A percentile compares a stretch with the other conserved stretches of the same genome.
phyloP scores from a whole-genome alignment of 2,797 vertebrate species.

The Atherinosoma microstoma region DNA sequence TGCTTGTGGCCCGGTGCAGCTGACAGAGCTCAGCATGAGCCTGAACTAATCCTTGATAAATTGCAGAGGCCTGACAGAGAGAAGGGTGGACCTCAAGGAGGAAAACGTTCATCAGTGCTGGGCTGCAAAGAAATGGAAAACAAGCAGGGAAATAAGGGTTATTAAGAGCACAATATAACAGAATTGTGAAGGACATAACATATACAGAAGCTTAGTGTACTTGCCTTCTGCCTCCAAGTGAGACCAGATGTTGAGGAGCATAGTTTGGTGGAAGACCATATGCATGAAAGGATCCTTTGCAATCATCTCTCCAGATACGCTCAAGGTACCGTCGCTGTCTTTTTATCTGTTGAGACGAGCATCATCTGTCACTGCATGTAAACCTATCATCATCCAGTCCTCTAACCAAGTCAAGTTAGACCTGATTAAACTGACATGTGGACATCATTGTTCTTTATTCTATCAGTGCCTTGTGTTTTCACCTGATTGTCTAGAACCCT shows the following conservation, averaged over 20 bases:
- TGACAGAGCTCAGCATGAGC: conserved; percentile 74
- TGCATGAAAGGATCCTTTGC: conserved; percentile 48
- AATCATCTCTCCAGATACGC: conserved; percentile 72
- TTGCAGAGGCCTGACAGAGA: conserved; percentile 72
- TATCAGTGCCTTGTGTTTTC: neutral
- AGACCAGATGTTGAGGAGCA: conserved; percentile 79
- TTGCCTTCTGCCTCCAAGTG: conserved; percentile 79
- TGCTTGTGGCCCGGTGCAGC: conserved; percentile 56
- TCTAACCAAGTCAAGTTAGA: neutral
- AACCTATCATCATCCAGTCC: neutral
- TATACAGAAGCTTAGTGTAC: conserved; percentile 23
- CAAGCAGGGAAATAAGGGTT: neutral
- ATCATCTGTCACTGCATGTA: conserved; percentile 4
- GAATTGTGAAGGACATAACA: neutral
- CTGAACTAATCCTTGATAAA: conserved; percentile 70
- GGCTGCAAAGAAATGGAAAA: conserved; percentile 65
- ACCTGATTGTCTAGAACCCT: conserved; percentile 77
- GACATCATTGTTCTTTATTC: too few relatives aligned
- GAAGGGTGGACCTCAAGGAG: conserved; percentile 86
- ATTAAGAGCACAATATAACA: neutral
- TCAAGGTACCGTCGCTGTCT: conserved; percentile 77
- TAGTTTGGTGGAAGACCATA: conserved; percentile 82
- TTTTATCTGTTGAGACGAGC: conserved; percentile 72
- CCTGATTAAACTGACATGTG: too few relatives aligned
- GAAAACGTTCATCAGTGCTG: conserved; percentile 76